These are phyloP conservation scores for Andricus quercusramuli DNA, from an alignment of 2,888 invertebrate species.

Conservation along the genomic window DNA sequence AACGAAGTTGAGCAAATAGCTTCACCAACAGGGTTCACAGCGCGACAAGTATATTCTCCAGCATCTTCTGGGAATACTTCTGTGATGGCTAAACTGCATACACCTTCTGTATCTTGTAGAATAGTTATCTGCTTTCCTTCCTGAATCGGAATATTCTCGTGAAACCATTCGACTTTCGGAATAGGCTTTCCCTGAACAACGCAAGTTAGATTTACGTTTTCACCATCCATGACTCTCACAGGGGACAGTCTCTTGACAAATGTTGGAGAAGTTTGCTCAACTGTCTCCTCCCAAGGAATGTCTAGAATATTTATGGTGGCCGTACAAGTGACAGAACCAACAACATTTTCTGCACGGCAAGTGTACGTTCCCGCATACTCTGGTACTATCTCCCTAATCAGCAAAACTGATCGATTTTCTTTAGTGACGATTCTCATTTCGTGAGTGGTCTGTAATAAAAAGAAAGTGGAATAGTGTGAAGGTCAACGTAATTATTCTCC, in stretches of 20 bases:
- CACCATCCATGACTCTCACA: conserved; percentile 93
- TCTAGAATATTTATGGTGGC: conserved; percentile 85
- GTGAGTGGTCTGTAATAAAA: conserved; percentile 80
- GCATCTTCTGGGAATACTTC: conserved; percentile 96
- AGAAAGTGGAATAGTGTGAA: neutral
- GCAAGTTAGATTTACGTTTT: conserved; percentile 88
- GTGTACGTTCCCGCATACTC: conserved; percentile 89
- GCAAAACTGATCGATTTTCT: conserved; percentile 89
- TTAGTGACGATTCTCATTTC: conserved; percentile 87
- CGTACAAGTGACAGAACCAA: conserved; percentile 92
- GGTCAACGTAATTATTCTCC: neutral
- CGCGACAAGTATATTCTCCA: conserved; percentile 91
- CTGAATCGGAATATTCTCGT: conserved; percentile 85
- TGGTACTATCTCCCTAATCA: conserved; percentile 86
- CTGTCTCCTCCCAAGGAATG: conserved; percentile 81
- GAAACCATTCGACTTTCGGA: conserved; percentile 90
- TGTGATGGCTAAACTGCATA: conserved; percentile 88
- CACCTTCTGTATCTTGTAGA: conserved; percentile 87
- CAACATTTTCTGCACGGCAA: conserved; percentile 93
- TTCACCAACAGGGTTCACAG: conserved; percentile 90
- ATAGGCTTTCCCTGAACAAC: conserved; percentile 88
- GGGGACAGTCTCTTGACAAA: conserved; percentile 88
- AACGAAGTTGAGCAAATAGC: conserved; percentile 88
- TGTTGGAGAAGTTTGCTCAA: conserved; percentile 85
- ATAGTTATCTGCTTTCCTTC: conserved; percentile 89